A percentile compares a stretch with the other conserved stretches of the same genome.
Evolutionary conservation across 2,113 vertebrate genomes (phyloP).

Genomic region (Bungarus multicinctus): DNA sequence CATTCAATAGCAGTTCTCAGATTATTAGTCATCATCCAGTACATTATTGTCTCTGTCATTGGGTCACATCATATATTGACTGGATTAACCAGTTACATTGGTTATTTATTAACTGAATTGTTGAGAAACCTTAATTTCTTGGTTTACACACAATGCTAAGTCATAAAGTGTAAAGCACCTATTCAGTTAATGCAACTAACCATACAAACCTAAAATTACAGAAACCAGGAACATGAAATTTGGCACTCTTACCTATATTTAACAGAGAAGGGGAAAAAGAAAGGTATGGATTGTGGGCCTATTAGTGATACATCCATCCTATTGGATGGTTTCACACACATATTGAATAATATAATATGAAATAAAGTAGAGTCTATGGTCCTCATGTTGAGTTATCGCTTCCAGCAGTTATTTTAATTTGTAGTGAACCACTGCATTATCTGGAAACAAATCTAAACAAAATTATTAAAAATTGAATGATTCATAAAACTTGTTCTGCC

Average conservation of each 20-base stretch:
- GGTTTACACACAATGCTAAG: not conserved
- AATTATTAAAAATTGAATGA: not conserved
- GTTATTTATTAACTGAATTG: not conserved
- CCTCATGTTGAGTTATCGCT: not conserved
- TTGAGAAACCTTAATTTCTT: not conserved
- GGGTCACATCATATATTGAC: not conserved
- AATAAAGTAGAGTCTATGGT: not conserved
- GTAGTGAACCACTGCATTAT: not conserved
- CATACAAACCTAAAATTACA: not conserved
- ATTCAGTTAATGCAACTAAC: not conserved
- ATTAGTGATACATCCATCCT: not conserved
- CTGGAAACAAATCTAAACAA: not conserved
- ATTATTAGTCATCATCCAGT: not conserved
- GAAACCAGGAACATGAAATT: not conserved
- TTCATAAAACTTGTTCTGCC: not conserved
- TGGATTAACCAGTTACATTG: not conserved
- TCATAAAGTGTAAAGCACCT: not conserved
- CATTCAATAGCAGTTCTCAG: not conserved
- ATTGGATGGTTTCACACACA: not conserved
- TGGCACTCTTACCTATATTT: not conserved
- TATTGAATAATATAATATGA: not conserved
- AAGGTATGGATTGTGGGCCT: not conserved
- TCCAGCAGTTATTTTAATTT: not conserved
- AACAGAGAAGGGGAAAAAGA: not conserved
- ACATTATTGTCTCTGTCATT: not conserved